Evolutionary conservation across 2,888 invertebrate genomes (phyloP), one percentile per base, ranked within the genome.

Genomic region (Polyommatus iphigenia): DNA sequence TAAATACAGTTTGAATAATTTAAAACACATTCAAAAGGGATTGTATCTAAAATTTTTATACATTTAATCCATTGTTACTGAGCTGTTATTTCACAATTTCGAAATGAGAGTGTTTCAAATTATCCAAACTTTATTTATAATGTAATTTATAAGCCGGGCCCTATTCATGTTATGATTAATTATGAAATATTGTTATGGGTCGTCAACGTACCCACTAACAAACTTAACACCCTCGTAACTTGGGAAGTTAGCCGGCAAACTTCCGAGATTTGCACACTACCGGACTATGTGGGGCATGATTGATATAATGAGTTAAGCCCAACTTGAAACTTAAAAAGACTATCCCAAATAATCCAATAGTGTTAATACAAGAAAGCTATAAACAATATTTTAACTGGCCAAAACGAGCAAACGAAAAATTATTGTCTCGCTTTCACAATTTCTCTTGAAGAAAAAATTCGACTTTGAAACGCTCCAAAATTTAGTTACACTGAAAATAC

Each of bases 161-260:
- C 75, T 83, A 82, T 82, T 83, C 83, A 78, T 81, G 81, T 80
- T 82, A 81, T 80, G 80, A 72, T 36, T 72, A 81, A 80, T 82
- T 83, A 83, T 82, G 83, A 82, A 79, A 79, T 79, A 82, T 81
- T 80, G 78, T 80, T 81, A 82, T 81, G 82, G 83, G 82, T 82
- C 82, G 80, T 82, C 82, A 84, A 85, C 85, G 85, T 85, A 83
- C 83, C 80, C 80, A 79, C 85, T 85, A 88, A 85, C 85, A 86
- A 91, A 91, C 87, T 91, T 88, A 80, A 83, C 79, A 82, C 79
- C 81, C 85, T 86, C 86, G 84, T 85, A 83, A 84, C 87, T 92
- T 88, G 89, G 86, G 90, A 92, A 92, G 90, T 93, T 92, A 80
- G 78, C 77, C 76, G 62, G 78, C 80, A 81, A 83, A 82, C 85